Evolutionary conservation across 23 tunicate species (phyloP).

Genomic region (Corella eumyota): DNA sequence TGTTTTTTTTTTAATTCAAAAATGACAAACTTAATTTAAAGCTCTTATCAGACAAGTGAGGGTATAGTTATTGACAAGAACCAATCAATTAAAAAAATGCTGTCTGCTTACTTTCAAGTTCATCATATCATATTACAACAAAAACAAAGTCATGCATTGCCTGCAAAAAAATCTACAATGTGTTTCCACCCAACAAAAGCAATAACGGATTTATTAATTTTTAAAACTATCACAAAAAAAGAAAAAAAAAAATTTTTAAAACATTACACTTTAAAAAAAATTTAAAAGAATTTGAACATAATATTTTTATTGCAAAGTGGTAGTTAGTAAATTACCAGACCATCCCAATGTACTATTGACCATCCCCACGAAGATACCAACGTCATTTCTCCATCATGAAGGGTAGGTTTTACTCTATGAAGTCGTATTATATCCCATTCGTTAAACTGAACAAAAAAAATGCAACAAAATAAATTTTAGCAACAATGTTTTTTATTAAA

Average conservation of each 20-base stretch:
- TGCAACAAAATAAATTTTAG: background rate
- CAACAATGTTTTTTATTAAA: background rate
- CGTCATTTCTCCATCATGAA: slow-evolving; percentile 2
- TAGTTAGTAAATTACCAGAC: background rate
- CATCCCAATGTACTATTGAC: slow-evolving; percentile 20
- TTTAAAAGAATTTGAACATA: background rate
- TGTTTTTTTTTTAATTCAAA: too few species aligned
- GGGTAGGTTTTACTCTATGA: slow-evolving; percentile 14
- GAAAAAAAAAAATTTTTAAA: too few species aligned
- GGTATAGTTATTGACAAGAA: too few species aligned
- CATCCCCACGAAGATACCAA: slow-evolving; percentile 27
- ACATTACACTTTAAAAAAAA: too few species aligned
- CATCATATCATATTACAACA: background rate
- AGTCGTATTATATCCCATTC: slow-evolving; percentile 49
- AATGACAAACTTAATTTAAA: too few species aligned
- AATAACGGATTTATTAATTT: too few species aligned
- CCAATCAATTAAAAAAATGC: too few species aligned
- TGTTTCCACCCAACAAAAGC: too few species aligned
- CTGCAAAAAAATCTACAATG: too few species aligned
- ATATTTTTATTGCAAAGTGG: background rate
- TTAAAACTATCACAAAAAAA: too few species aligned
- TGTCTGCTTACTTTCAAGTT: background rate
- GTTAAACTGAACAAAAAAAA: slow-evolving; percentile 9
- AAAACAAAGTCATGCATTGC: too few species aligned
- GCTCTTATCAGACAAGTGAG: too few species aligned